Percentiles rank a stretch among this genome's conserved stretches.
Conservation (phyloP, 2,797 vertebrate species). For the Syndactyla subalaris region DNA sequence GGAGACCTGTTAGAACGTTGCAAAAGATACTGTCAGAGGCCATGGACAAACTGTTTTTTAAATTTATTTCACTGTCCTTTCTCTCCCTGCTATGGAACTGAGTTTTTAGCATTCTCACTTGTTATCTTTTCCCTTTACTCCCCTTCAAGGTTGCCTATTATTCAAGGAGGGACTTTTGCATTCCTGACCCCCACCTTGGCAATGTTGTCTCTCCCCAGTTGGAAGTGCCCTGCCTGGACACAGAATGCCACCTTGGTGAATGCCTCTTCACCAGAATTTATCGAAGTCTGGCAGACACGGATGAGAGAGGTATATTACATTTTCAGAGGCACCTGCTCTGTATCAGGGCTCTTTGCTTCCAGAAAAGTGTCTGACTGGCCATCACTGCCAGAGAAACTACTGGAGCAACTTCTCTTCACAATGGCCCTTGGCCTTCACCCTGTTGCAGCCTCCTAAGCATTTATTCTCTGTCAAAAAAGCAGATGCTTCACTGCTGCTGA, state of each 20-base stretch:
- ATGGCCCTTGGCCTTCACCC: neutral
- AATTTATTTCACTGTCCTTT: neutral
- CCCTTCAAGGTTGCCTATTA: conserved; percentile 88
- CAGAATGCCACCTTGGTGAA: conserved; percentile 88
- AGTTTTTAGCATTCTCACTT: neutral
- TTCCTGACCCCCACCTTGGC: conserved; percentile 90
- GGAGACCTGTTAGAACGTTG: neutral
- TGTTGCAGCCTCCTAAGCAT: neutral
- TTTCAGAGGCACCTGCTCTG: neutral
- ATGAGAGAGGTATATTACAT: conserved; percentile 85
- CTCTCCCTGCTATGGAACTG: neutral
- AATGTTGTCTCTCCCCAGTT: conserved; percentile 91
- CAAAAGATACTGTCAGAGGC: neutral
- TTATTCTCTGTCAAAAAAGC: neutral
- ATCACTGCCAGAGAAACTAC: neutral
- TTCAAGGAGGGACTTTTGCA: conserved; percentile 94
- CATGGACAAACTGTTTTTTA: neutral
- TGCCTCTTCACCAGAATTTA: conserved; percentile 84
- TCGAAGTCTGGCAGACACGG: conserved; percentile 90
- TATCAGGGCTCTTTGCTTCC: neutral
- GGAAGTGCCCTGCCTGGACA: conserved; percentile 93
- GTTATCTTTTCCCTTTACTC: neutral
- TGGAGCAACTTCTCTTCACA: neutral
- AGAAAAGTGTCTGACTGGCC: neutral
- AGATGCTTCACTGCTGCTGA: neutral